These are phyloP conservation scores for Chondrilla cf. caribensis DNA, from an alignment of 37 sponge, comb jelly and placozoan species.

Conservation along the genomic window DNA sequence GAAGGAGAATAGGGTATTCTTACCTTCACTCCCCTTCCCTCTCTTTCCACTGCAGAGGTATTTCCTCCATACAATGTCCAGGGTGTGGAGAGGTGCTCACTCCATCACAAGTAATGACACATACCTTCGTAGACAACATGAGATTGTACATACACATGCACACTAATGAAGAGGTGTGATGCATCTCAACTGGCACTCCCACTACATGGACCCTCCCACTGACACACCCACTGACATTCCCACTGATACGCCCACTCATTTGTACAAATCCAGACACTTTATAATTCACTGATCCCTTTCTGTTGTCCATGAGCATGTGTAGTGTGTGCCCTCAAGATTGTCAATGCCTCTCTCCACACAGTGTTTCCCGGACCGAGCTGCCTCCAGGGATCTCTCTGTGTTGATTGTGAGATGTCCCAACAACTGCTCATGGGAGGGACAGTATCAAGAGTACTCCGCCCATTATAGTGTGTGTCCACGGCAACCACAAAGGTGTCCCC, in stretches of 20 bases:
- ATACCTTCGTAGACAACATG: too few relatives aligned
- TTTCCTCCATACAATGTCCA: neutral
- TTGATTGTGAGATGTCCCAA: conserved; percentile 18
- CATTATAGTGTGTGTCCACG: neutral
- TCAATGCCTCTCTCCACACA: neutral
- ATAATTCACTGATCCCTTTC: too few relatives aligned
- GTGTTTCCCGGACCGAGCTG: conserved; percentile 30
- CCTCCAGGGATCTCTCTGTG: neutral
- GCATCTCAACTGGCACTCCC: too few relatives aligned
- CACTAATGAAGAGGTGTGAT: too few relatives aligned
- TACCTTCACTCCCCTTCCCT: neutral
- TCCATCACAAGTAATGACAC: too few relatives aligned
- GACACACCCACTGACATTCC: too few relatives aligned
- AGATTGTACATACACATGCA: neutral
- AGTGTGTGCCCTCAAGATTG: too few relatives aligned
- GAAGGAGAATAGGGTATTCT: neutral
- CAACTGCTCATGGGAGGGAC: conserved; percentile 22
- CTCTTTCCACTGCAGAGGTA: conserved; percentile 9
- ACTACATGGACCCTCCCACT: too few relatives aligned
- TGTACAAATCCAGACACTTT: too few relatives aligned
- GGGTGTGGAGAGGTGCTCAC: conserved; percentile 13
- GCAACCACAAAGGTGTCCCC: neutral
- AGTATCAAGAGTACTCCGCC: neutral
- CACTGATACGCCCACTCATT: too few relatives aligned
- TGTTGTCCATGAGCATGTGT: too few relatives aligned